Evolutionary conservation across 2,797 vertebrate species (phyloP), one percentile per base, ranked within the genome.

Genomic region (Falco columbarius): DNA sequence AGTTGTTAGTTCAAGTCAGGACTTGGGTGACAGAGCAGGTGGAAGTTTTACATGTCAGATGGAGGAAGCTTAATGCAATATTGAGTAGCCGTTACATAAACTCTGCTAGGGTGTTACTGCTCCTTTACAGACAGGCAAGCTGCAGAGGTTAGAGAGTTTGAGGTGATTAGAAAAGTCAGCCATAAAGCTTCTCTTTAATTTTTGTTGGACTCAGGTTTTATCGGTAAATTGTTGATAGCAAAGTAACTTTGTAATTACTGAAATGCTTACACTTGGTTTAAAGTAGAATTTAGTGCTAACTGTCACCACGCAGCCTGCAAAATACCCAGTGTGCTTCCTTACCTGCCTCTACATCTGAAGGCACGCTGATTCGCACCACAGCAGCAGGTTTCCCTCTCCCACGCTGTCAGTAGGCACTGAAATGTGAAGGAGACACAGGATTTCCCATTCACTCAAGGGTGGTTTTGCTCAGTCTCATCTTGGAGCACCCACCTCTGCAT

Each of bases 11-110:
- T 97, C 96, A 97, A 92, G 83, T 82, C 92, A 96, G 95, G 95
- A 93, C 92, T 96, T 95, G 93, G 94, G 77, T 90, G 93, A 63
- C 89, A 44, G 94, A 95, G 95, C 95, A 97, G 93, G 96, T 98
- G 93, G 83, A 94, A 96, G 89, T 89, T 90, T 93, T 79, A 76
- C 85, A 58, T 75, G 89, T 97, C 93, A 91, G 72, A 92, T 20
- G 29, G 90, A 96, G 86, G 86, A 93, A 92, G 86, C 94, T 97
- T 95, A 89, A 88, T 67, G 83, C 80, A 91, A 75, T 96, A 90
- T 63, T 92, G 83, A 96, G 71, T 95, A 95, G 95, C 95, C 89
- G 81, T 56, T 96, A 90, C 92, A 71, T 96, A 96, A 96, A 86
- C 55, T 86, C 87, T 89, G 72, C 63, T 42, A 49, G 95, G 68